Evolutionary conservation across 2,113 vertebrate species (phyloP), one percentile per base, ranked within the genome.

Genomic region (Gopherus evgoodei): DNA sequence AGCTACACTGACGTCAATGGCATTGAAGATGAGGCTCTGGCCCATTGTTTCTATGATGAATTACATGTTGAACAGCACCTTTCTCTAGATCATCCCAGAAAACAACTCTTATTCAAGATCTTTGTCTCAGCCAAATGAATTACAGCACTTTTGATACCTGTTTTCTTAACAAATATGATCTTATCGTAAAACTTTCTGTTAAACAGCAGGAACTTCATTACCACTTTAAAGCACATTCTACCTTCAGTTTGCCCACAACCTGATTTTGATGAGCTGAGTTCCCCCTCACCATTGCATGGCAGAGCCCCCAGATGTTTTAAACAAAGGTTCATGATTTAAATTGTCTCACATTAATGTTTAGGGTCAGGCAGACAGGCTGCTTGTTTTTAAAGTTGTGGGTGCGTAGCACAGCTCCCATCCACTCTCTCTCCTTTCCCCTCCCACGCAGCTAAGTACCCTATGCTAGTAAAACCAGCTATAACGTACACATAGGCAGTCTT

Each of bases 201-300:
- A 90, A 97, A 92, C 93, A 95, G 90, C 94, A 97, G 96, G 96
- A 97, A 97, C 96, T 96, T 91, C 91, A 94, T 93, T 96, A 98
- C 97, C 97, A 98, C 97, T 98, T 98, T 96, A 98, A 98, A 97
- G 97, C 62, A 84, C 44, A 94, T 97, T 95, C 91, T 94, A 85
- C 89, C 95, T 96, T 97, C 90, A 65, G 56, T 62, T 75, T 96
- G 91, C 10, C 12, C 97, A 90, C 88, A 92, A 93, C 83, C 91
- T 31, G 44, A 80, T 96, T 95, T 96, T 93, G 86, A 95, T 92
- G 91, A 56, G 85, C 90, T 78, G 93, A 38, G 38, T 44, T 93
- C 75, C 72, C 65, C 69, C 82, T 88, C 76, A 90, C 52, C 47
- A 47, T 65, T 94, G 47, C 53, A 27, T 12, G 31, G 59, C 49